Evolutionary conservation across 2,113 vertebrate species (phyloP), one percentile per base, ranked within the genome.

Genomic region (Ivindomyrus marchei): DNA sequence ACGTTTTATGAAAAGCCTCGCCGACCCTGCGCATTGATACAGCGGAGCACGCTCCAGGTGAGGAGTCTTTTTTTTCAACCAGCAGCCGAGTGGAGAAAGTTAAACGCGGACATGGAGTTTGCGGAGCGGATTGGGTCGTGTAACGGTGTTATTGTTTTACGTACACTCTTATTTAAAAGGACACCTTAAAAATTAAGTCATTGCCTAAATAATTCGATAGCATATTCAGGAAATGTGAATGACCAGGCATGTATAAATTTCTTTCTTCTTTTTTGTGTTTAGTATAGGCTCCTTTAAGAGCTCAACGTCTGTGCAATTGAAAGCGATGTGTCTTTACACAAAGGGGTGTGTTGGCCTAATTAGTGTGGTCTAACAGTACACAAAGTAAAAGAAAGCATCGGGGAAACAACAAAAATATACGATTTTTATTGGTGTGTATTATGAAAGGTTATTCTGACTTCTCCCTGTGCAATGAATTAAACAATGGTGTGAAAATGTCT

Each of bases 1-100:
- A 89, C 94, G 94, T 94, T 94, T 94, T 93, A 94, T 94, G 91
- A 94, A 95, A 94, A 95, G 94, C 95, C 95, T 95, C 93, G 93
- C 95, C 96, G 96, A 96, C 95, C 96, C 95, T 90, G 96, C 96
- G 96, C 95, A 96, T 74, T 91, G 93, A 96, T 96, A 96, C 91
- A 85, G 56, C 90, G 92, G 91, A 92, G 93, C 94, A 95, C 95
- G 95, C 95, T 95, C 95, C 96, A 96, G 96, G 96, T 96, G 95
- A 96, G 90, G 88, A 91, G 93, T 91, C 93, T 91, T 89, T 92
- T 77, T 70, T 77, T 92, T 91, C 66, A 46, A 62, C 50, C 90
- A 90, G 27, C 53, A 85, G 90, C 77, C 52, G 88, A 31, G 50
- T 52, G 90, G 90, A 66, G n/a, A 50, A 49, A 47, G 0, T 27